These are phyloP conservation scores for Lophura swinhoii DNA, from an alignment of 2,797 vertebrate genomes.

Conservation along the genomic window DNA sequence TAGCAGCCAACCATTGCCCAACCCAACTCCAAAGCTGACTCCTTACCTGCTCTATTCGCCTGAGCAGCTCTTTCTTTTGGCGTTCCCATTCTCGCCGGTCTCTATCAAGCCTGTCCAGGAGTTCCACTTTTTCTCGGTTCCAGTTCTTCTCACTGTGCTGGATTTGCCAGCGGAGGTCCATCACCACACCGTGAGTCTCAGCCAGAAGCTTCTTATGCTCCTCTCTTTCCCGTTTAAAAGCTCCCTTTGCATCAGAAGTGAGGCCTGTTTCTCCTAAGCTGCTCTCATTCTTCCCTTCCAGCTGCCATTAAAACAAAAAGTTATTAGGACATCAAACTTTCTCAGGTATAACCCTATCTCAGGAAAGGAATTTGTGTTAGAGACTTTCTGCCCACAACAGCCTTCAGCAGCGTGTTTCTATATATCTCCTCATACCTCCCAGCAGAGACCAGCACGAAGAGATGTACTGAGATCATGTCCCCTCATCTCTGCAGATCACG, in stretches of 20 bases:
- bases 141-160: slow-evolving; percentile 92
- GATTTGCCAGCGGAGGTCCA: slow-evolving; percentile 95
- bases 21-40: neutral
- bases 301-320: slow-evolving; percentile 67
- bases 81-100: slow-evolving; percentile 90
- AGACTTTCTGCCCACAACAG: neutral
- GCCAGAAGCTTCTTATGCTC: slow-evolving; percentile 90
- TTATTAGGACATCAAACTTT: neutral
- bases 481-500: neutral
- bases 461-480: neutral
- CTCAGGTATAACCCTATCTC: neutral
- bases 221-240: slow-evolving; percentile 84
- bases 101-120: slow-evolving; percentile 86
- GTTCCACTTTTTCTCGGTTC: slow-evolving; percentile 89
- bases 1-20: neutral
- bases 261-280: slow-evolving; percentile 58
- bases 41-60: slow-evolving; percentile 85
- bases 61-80: slow-evolving; percentile 87
- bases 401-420: neutral
- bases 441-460: neutral
- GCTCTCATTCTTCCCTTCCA: slow-evolving; percentile 79
- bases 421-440: neutral
- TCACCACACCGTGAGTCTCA: slow-evolving; percentile 87
- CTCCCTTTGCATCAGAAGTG: slow-evolving; percentile 71
- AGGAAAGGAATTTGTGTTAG: neutral